These are phyloP conservation scores for Cromileptes altivelis DNA, from an alignment of 2,113 vertebrate genomes.

Conservation along the genomic window DNA sequence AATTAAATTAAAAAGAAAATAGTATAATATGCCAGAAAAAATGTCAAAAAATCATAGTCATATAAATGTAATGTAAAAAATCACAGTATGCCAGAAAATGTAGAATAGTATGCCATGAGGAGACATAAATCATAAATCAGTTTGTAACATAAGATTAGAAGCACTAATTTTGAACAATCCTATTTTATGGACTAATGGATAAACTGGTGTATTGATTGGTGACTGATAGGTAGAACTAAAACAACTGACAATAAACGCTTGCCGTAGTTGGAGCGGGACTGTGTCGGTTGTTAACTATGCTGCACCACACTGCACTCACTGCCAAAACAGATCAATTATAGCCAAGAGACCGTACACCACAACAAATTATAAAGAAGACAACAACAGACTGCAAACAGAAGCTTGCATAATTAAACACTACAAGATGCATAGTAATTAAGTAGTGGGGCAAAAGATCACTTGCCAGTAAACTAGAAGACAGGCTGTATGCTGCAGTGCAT, in stretches of 20 bases:
- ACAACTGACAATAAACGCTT: neutral
- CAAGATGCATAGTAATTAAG: slow-evolving; percentile 51
- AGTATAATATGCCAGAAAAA: too few relatives aligned
- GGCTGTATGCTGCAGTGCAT: slow-evolving; percentile 9
- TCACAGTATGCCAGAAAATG: too few relatives aligned
- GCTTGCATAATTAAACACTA: slow-evolving; percentile 53
- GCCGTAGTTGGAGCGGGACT: neutral
- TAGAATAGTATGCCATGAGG: too few relatives aligned
- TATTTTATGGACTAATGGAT: neutral
- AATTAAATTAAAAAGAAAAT: too few relatives aligned
- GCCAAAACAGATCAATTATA: slow-evolving; percentile 54
- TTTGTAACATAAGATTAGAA: neutral
- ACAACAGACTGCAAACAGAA: slow-evolving; percentile 33
- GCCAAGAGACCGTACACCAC: slow-evolving; percentile 13
- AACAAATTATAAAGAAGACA: slow-evolving; percentile 38
- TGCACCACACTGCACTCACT: slow-evolving; percentile 19
- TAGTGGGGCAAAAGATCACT: slow-evolving; percentile 34
- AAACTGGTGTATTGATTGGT: neutral
- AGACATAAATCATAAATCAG: neutral
- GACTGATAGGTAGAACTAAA: too few relatives aligned
- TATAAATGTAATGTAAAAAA: too few relatives aligned
- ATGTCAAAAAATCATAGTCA: too few relatives aligned
- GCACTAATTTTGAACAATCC: neutral
- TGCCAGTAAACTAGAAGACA: slow-evolving; percentile 22
- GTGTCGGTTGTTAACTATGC: slow-evolving; percentile 15